phyloP scores from a whole-genome alignment of 2,888 invertebrate genomes.

The Chloromyia formosa region DNA sequence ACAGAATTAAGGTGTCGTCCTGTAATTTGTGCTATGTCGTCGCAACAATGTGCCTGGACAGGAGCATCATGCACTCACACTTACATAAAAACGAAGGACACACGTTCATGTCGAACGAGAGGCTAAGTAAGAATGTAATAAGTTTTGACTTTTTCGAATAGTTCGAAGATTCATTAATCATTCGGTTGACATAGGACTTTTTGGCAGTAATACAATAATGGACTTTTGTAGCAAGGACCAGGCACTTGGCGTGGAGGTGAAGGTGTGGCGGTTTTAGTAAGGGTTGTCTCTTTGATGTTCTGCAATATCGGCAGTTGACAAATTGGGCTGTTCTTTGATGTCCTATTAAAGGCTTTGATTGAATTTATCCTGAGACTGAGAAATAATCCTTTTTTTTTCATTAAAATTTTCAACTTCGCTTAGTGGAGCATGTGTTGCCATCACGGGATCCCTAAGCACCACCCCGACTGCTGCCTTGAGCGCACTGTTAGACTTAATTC shows the following conservation, averaged over 20 bases:
- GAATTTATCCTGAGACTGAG: too few relatives aligned
- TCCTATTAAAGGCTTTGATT: too few relatives aligned
- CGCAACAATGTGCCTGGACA: background rate
- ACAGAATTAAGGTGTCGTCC: constrained; percentile 33
- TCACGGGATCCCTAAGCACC: too few relatives aligned
- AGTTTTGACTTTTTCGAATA: constrained; percentile 15
- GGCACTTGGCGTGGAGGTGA: too few relatives aligned
- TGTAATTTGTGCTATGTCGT: constrained; percentile 11
- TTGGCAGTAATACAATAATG: background rate
- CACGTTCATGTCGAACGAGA: too few relatives aligned
- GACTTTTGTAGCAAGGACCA: too few relatives aligned
- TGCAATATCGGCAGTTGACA: background rate
- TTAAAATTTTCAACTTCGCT: too few relatives aligned
- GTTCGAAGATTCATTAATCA: constrained; percentile 26
- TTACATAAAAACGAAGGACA: background rate
- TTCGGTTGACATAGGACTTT: constrained; percentile 1
- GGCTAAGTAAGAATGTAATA: constrained; percentile 7
- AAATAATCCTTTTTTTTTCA: too few relatives aligned
- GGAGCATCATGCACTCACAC: background rate
- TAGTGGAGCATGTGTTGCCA: too few relatives aligned
- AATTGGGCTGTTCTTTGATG: too few relatives aligned
- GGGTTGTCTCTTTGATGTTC: background rate
- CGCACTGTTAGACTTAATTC: too few relatives aligned
- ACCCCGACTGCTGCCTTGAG: too few relatives aligned
- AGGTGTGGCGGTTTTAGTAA: background rate